phyloP scores from a whole-genome alignment of 2,888 invertebrate species.

The Gibbula magus region DNA sequence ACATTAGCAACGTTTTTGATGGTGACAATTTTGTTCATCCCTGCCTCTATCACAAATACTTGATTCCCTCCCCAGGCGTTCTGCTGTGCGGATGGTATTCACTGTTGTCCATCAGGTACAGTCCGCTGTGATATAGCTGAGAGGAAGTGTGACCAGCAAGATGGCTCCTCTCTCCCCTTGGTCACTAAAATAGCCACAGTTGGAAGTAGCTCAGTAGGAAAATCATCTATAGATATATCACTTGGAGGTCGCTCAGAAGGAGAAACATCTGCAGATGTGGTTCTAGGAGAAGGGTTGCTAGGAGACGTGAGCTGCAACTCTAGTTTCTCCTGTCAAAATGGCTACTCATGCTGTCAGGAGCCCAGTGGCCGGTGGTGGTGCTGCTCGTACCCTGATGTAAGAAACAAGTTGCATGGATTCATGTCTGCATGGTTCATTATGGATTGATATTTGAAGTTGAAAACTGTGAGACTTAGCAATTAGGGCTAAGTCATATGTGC shows the following conservation, averaged over 20 bases:
- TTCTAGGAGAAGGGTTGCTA: no score
- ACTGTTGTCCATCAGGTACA: constrained; percentile 61
- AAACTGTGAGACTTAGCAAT: no score
- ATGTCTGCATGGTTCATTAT: neutral
- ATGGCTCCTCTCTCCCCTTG: neutral
- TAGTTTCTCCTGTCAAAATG: constrained; percentile 40
- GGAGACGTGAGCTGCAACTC: neutral
- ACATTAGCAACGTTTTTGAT: no score
- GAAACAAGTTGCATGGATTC: neutral
- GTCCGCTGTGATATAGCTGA: constrained; percentile 52
- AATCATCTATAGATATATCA: no score
- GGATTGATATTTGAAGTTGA: no score
- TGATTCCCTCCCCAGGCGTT: no score
- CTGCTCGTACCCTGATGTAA: constrained; percentile 52
- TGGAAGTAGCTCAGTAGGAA: no score
- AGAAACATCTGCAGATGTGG: no score
- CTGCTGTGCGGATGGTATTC: constrained; percentile 61
- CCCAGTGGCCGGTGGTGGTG: constrained; percentile 45
- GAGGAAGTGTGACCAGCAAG: constrained; percentile 43
- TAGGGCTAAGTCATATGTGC: no score
- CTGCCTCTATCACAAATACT: no score
- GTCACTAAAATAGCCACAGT: neutral
- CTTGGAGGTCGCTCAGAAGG: no score
- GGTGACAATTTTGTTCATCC: no score
- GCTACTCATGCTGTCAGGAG: constrained; percentile 60